Evolutionary conservation across 2,113 vertebrate species (phyloP), one percentile per base, ranked within the genome.

Genomic region (Lanius collurio): DNA sequence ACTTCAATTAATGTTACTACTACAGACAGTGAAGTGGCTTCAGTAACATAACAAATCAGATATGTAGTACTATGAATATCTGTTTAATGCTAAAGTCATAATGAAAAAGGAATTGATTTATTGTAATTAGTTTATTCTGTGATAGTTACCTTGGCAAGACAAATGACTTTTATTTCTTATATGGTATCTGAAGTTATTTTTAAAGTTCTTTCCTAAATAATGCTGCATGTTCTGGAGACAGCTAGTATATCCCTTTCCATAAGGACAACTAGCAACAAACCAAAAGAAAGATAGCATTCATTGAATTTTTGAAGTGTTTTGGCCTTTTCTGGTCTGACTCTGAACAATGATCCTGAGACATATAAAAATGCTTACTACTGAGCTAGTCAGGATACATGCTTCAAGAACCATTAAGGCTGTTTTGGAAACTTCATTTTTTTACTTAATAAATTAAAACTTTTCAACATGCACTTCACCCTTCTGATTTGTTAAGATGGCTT

Each of bases 211-310:
- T 75, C 24, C 33, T 35, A 73, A 92, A 30, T 26, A 57, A 77
- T 0, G 0, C 31, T 41, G 22, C 0, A 0, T 33, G 20, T 81
- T 90, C 68, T 74, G 50, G 24, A 62, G 75, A 90, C 15, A 39
- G 15, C 16, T 15, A 65, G 15, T 10, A 28, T 13, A 67, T 49
- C 20, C 53, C 46, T 10, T 53, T 92, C 41, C 35, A 81, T 62
- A 79, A 41, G 10, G 37, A 16, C 26, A 83, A 7, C 9, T 65
- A n/a, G 13, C 69, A 30, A 89, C 13, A 65, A 65, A 5, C 10
- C 42, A 33, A 35, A 83, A 74, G 28, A 59, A 59, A 41, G 22
- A n/a, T 17, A 73, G 47, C 13, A 59, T 55, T 42, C 49, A 57
- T 12, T 53, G 20, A 14, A 55, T 79, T 90, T 68, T 31, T 76